These are phyloP conservation scores for Rynchops niger DNA, from an alignment of 2,113 vertebrate species.

Conservation along the genomic window DNA sequence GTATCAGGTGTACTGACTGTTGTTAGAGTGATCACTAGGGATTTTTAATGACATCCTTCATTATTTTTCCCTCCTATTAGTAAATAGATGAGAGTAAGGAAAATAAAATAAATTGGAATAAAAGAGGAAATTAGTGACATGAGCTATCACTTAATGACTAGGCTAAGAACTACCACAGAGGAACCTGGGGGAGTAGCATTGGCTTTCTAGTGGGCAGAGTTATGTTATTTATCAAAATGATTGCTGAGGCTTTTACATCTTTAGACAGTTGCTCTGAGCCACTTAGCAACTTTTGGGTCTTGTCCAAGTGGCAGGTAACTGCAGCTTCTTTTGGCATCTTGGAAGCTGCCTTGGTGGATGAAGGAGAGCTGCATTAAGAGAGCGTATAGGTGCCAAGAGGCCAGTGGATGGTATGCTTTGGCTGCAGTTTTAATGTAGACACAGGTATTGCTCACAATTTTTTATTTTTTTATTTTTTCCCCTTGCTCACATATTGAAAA, in stretches of 20 bases:
- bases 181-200: neutral
- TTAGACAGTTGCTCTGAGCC: neutral
- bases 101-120: neutral
- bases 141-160: neutral
- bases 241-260: neutral
- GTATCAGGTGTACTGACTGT: neutral
- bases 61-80: neutral
- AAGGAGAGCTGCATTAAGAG: neutral
- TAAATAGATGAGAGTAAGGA: neutral
- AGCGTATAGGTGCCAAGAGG: neutral
- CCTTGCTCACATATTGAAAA: neutral
- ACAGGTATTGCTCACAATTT: neutral
- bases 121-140: neutral
- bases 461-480: neutral
- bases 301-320: neutral
- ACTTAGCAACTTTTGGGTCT: neutral
- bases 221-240: neutral
- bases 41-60: neutral
- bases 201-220: neutral
- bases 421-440: neutral
- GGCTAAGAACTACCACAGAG: neutral
- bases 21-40: neutral
- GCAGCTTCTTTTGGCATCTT: neutral
- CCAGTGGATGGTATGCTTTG: neutral
- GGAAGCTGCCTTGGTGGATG: neutral